phyloP scores from a whole-genome alignment of 1,140 invertebrate species.

The Trichonephila clavata region DNA sequence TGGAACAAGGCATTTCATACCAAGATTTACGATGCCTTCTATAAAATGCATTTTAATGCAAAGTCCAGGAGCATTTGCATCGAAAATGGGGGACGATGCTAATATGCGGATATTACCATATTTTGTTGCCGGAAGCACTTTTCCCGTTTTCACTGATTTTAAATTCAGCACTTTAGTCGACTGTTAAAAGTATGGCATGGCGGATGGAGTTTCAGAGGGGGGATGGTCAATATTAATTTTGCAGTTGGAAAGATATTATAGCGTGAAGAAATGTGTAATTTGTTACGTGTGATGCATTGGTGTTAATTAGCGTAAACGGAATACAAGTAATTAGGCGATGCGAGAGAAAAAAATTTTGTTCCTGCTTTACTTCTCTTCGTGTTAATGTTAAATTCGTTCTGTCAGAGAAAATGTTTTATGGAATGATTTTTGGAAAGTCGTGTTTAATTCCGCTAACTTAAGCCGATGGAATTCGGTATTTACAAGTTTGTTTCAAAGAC shows the following conservation, averaged over 20 bases:
- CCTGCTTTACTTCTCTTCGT: no score
- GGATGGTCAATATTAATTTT: constrained; percentile 32
- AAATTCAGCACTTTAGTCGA: constrained; percentile 20
- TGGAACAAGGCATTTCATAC: neutral
- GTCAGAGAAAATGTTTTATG: no score
- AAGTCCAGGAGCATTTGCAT: constrained; percentile 7
- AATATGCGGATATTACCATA: constrained; percentile 23
- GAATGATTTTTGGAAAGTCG: no score
- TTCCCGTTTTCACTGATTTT: constrained; percentile 8
- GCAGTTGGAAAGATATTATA: neutral
- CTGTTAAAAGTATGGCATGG: neutral
- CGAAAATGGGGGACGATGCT: neutral
- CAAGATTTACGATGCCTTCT: neutral
- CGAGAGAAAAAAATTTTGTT: neutral
- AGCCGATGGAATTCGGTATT: no score
- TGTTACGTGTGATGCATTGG: neutral
- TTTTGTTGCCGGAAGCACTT: constrained; percentile 32
- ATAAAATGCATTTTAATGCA: constrained; percentile 21
- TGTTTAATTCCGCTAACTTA: no score
- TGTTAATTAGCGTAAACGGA: neutral
- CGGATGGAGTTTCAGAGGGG: neutral
- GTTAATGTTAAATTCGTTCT: no score
- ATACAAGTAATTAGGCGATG: neutral
- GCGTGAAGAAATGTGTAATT: constrained; percentile 4
- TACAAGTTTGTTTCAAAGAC: no score